These are phyloP conservation scores for Yasuhikotakia modesta DNA, from an alignment of 2,797 vertebrate genomes.

Conservation along the genomic window DNA sequence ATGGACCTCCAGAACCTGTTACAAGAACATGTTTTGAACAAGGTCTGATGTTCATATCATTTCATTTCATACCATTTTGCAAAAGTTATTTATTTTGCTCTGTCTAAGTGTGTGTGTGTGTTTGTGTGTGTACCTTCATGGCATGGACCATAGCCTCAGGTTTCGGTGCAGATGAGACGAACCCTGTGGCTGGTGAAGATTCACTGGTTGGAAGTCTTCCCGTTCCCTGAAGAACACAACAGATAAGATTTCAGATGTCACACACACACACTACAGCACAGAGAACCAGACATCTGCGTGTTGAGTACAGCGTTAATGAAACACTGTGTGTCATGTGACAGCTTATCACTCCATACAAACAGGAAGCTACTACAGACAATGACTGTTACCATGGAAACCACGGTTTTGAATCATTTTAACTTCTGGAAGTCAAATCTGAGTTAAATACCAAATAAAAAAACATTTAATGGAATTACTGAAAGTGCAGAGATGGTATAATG, in stretches of 20 bases:
- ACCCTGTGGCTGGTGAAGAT: conserved; percentile 83
- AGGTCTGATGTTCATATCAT: background rate
- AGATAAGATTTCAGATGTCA: background rate
- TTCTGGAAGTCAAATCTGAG: too few relatives aligned
- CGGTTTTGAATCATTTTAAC: too few relatives aligned
- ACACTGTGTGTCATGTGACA: background rate
- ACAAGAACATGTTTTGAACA: background rate
- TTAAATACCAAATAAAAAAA: too few relatives aligned
- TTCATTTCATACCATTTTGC: background rate
- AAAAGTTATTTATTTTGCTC: background rate
- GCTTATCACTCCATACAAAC: background rate
- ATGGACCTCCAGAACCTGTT: conserved; percentile 93
- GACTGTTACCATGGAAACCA: conserved; percentile 19
- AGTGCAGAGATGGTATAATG: too few relatives aligned
- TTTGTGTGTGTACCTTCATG: conserved; percentile 86
- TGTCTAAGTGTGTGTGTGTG: background rate
- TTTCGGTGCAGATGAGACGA: conserved; percentile 87
- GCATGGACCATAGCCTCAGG: conserved; percentile 95
- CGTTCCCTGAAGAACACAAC: conserved; percentile 76
- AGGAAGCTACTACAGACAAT: conserved; percentile 5
- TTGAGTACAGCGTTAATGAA: background rate
- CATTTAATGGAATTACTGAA: too few relatives aligned
- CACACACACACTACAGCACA: background rate
- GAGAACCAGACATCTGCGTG: background rate
- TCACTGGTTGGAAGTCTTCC: conserved; percentile 81